These are phyloP conservation scores for Euplagia quadripunctaria DNA, from an alignment of 2,888 invertebrate genomes.

Conservation along the genomic window DNA sequence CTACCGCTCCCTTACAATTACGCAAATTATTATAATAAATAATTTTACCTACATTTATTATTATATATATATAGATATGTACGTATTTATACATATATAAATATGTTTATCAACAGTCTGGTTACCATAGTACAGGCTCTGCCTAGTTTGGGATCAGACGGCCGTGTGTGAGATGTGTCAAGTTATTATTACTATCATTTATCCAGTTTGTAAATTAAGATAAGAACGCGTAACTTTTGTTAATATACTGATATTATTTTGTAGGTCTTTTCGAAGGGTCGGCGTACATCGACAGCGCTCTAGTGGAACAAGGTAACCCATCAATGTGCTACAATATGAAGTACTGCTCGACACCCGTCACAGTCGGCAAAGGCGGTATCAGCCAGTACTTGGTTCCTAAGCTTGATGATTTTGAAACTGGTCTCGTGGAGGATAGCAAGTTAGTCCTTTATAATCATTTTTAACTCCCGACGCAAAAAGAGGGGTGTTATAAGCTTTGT, in stretches of 20 bases:
- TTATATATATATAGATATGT: no score
- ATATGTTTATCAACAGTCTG: background rate
- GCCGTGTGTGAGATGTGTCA: background rate
- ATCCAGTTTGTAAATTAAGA: background rate
- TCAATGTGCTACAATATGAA: slow-evolving; percentile 70
- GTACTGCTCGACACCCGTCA: slow-evolving; percentile 75
- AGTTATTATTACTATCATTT: background rate
- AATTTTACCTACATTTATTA: no score
- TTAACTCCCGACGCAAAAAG: background rate
- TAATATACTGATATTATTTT: background rate
- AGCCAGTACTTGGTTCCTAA: slow-evolving; percentile 70
- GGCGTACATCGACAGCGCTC: slow-evolving; percentile 75
- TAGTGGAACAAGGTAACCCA: slow-evolving; percentile 74
- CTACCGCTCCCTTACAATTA: no score
- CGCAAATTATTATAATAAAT: no score
- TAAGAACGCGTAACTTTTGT: background rate
- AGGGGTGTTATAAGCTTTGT: no score
- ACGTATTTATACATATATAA: no score
- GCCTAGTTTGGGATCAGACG: no score
- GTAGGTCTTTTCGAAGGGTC: slow-evolving; percentile 72
- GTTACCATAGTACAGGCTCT: no score
- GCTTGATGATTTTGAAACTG: slow-evolving; percentile 65
- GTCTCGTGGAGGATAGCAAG: slow-evolving; percentile 69
- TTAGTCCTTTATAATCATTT: slow-evolving; percentile 43
- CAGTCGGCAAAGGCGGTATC: slow-evolving; percentile 69